Base-by-base conservation (phyloP, 2,113 vertebrate genomes). In the Eulemur rufifrons region DNA sequence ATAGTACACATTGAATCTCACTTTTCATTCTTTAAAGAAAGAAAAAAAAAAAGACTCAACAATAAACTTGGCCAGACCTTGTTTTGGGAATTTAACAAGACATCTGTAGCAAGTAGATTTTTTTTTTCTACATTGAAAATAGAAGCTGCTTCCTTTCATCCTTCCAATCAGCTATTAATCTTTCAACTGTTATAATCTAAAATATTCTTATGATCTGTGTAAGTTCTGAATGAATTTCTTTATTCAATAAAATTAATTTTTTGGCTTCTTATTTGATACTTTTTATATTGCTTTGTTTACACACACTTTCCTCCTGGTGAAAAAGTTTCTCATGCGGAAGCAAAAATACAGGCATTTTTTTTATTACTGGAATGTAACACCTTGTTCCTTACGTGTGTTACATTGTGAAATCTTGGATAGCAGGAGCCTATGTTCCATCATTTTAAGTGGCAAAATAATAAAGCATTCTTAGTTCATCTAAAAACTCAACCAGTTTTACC, bases 181-280 rank as follows among this genome's bases (percentile, higher is more conserved):
- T 97, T 85, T 85, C 61, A 98, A 86, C 93, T 91, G 71, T 95
- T 98, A 54, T 93, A 95, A 95, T 45, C 18, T 98, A 89, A 96
- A 94, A 50, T 95, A 89, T 68, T 98, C 96, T 97, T 94, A 96
- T 8, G 63, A 66, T 88, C 14, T 95, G 68, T 98, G 64, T 98
- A 98, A 97, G 87, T 42, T 96, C 94, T 95, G 85, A 96, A 88
- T 64, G 77, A 84, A 96, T 6, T 78, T 96, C 80, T 97, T 96
- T 76, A 97, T 97, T 91, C 96, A 96, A 91, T 96, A 91, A 96
- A 98, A 96, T 96, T 96, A 96, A 96, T 78, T 37, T 92, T 92
- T 97, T 96, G 94, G 64, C 95, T 98, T 98, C 42, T 89, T 97
- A 94, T 97, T 94, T 97, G 97, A 94, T 91, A 34, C 71, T 97